Base-by-base conservation (phyloP, 2,888 invertebrate genomes). In the Metalampra italica region DNA sequence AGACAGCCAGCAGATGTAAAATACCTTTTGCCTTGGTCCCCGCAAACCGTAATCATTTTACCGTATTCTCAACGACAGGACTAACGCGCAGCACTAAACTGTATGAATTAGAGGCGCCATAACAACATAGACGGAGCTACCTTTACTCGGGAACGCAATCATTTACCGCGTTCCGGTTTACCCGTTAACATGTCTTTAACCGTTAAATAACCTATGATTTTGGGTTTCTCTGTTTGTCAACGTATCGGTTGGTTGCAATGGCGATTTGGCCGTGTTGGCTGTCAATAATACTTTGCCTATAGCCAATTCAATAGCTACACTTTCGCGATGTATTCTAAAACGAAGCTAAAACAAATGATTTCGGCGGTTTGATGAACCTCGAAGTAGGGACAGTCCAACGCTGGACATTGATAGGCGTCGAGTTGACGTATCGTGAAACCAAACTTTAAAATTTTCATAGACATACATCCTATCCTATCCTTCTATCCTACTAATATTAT, bases 81-180 rank as follows among this genome's bases (percentile, higher is more conserved):
- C 55, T 53, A 47, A 51, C 29, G 55, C 55, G 50, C 54, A 64
- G 52, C 55, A 68, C 64, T 76, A 76, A 79, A 71, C 58, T 57
- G 53, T 53, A 70, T 65, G 67, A 72, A 70, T 71, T 71, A 68
- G 66, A 64, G 49, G 49, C 53, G 53, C 59, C 64, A 55, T 63
- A 71, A 68, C 70, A 67, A 69, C n/a, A n/a, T n/a, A n/a, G n/a
- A n/a, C 67, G 51, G 56, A 58, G 60, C 58, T 61, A 15, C 14
- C 4, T 39, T 69, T 64, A 67, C 66, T 69, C 56, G 56, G 56
- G 59, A 63, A 64, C 66, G 64, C 71, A 71, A 80, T 79, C 69
- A 61, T 54, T 59, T 52, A 68, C 56, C 49, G 55, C 60, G 68
- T 71, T 72, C 78, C 72, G 72, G 73, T 71, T 68, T 66, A 62